Evolutionary conservation across 2,888 invertebrate species (phyloP).

Genomic region (Agrypnus murinus): DNA sequence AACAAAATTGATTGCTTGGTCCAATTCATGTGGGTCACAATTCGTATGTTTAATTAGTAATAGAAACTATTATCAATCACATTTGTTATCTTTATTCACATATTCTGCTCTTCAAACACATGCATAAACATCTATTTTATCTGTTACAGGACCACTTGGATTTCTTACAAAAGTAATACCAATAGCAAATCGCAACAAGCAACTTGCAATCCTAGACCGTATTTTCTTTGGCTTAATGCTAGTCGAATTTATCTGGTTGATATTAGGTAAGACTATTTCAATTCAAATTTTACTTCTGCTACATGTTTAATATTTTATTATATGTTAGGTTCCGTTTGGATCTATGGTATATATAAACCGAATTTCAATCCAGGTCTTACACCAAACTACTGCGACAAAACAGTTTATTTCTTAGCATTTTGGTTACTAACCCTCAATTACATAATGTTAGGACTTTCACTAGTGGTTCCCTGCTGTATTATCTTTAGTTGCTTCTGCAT

Average conservation of each 20-base stretch:
- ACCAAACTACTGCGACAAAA: conserved; percentile 62
- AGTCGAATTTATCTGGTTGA: not conserved
- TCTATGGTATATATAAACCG: conserved; percentile 63
- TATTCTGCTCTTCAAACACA: too few relatives aligned
- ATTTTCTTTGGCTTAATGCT: not conserved
- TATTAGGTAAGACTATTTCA: not conserved
- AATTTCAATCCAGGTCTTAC: conserved; percentile 56
- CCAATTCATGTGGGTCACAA: too few relatives aligned
- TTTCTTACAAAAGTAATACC: not conserved
- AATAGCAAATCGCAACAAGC: not conserved
- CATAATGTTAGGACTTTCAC: conserved; percentile 51
- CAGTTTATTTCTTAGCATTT: conserved; percentile 64
- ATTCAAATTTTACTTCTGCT: too few relatives aligned
- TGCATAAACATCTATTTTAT: too few relatives aligned
- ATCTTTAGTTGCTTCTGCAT: conserved; percentile 41
- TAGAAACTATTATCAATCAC: too few relatives aligned
- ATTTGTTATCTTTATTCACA: too few relatives aligned
- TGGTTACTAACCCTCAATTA: conserved; percentile 59
- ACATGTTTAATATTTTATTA: not conserved
- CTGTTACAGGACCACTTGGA: not conserved
- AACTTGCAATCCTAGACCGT: not conserved
- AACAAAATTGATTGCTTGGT: too few relatives aligned
- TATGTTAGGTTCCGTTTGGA: conserved; percentile 63
- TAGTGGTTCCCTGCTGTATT: conserved; percentile 61
- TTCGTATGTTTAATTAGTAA: too few relatives aligned